Percentiles rank a stretch among this genome's conserved stretches.
phyloP scores from a whole-genome alignment of 30 jellyfish, hydroid and myxozoan species.

The Hydractinia symbiolongicarpus region DNA sequence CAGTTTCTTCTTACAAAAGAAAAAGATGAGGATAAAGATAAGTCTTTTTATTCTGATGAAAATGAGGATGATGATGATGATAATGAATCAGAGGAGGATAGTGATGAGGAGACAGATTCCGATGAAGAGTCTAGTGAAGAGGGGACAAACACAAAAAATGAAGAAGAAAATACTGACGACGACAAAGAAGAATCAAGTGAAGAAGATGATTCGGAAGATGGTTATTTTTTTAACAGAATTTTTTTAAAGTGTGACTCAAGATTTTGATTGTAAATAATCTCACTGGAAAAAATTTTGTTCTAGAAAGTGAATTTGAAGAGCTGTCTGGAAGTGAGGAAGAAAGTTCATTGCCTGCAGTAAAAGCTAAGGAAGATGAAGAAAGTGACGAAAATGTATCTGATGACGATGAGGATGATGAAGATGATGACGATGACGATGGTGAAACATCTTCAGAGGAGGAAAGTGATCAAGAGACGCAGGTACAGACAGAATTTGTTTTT shows the following conservation, averaged over 20 bases:
- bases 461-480: conserved; percentile 1
- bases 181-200: conserved; percentile 17
- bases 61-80: conserved; percentile 27
- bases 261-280: neutral
- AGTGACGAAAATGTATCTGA: conserved; percentile 33
- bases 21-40: conserved; percentile 42
- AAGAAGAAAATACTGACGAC: conserved; percentile 43
- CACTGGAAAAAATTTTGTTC: neutral
- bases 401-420: conserved; percentile 53
- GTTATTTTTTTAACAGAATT: neutral
- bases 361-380: conserved; percentile 32
- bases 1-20: conserved; percentile 24
- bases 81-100: conserved; percentile 2
- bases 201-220: neutral
- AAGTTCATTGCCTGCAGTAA: conserved; percentile 1
- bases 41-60: conserved; percentile 30
- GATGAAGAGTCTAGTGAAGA: conserved; percentile 33
- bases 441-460: conserved; percentile 26
- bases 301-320: conserved; percentile 34
- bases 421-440: conserved; percentile 32
- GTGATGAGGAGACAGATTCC: conserved; percentile 35
- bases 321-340: conserved; percentile 35
- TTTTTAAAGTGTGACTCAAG: neutral
- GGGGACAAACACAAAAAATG: conserved; percentile 35
- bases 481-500: neutral